Percentiles rank a stretch among this genome's conserved stretches.
Evolutionary conservation across 2,113 vertebrate species (phyloP).

Genomic region (Ifrita kowaldi): DNA sequence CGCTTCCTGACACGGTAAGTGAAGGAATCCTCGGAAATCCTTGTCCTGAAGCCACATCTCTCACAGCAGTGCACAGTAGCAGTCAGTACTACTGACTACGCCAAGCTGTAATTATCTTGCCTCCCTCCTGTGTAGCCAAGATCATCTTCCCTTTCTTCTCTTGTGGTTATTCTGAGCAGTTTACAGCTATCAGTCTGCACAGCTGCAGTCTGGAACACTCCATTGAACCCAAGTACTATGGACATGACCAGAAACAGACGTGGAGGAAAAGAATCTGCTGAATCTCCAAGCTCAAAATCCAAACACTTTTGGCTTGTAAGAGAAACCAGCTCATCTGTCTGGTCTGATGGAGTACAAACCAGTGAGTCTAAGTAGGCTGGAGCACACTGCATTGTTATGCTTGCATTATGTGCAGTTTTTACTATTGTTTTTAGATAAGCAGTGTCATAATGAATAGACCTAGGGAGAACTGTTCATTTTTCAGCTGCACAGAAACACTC

Average conservation of each 20-base stretch:
- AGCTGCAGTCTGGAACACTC: neutral
- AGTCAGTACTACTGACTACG: neutral
- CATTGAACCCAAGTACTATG: neutral
- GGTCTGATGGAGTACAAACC: neutral
- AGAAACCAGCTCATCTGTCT: neutral
- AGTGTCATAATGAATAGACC: neutral
- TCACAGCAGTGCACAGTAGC: neutral
- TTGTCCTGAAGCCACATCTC: neutral
- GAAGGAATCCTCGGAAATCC: neutral
- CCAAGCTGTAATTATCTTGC: neutral
- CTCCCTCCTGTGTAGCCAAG: neutral
- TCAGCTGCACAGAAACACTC: neutral
- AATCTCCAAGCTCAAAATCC: neutral
- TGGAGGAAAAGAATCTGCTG: neutral
- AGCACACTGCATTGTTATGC: neutral
- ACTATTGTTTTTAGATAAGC: neutral
- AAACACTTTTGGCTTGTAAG: neutral
- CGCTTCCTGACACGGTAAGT: neutral
- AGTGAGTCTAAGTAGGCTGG: neutral
- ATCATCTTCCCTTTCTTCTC: neutral
- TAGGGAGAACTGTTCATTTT: neutral
- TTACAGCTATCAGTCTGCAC: neutral
- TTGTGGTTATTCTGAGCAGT: neutral
- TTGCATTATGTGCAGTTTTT: neutral
- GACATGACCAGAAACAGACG: fast-evolving